A percentile compares a stretch with the other conserved stretches of the same genome.
phyloP scores from a whole-genome alignment of 1,140 invertebrate species.

The Macrotrachela quadricornifera region DNA sequence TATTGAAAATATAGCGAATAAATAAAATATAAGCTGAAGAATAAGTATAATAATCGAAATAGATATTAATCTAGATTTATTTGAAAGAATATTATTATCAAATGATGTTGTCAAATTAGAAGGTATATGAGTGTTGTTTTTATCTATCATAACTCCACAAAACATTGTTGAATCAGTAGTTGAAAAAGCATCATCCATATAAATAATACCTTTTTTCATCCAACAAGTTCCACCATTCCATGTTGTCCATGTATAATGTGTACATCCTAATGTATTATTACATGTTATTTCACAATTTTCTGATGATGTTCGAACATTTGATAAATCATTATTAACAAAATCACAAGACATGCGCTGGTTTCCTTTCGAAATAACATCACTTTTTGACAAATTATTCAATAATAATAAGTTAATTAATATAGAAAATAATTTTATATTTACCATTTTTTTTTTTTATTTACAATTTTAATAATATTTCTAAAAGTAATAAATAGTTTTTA shows the following conservation, averaged over 20 bases:
- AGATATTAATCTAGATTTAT: too few species aligned
- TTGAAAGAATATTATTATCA: too few species aligned
- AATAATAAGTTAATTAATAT: too few species aligned
- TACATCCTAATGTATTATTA: neutral
- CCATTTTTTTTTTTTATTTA: too few species aligned
- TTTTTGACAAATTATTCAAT: neutral
- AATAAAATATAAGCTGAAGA: too few species aligned
- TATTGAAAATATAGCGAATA: too few species aligned
- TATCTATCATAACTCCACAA: constrained; percentile 4
- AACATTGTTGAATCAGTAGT: constrained; percentile 2
- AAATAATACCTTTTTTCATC: constrained; percentile 4
- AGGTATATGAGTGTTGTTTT: too few species aligned
- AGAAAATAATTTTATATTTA: too few species aligned
- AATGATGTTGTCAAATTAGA: too few species aligned
- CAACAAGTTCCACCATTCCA: constrained; percentile 9
- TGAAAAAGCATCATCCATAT: constrained; percentile 1
- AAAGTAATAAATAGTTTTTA: too few species aligned
- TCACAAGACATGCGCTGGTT: neutral
- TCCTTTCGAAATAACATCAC: neutral
- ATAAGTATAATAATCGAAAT: too few species aligned
- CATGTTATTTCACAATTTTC: neutral
- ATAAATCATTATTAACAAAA: neutral
- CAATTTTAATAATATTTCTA: too few species aligned
- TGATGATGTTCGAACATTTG: neutral
- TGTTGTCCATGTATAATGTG: constrained; percentile 9